Percentiles rank a stretch among this genome's conserved stretches.
Evolutionary conservation across 2,113 vertebrate genomes (phyloP).

Genomic region (Cromileptes altivelis): DNA sequence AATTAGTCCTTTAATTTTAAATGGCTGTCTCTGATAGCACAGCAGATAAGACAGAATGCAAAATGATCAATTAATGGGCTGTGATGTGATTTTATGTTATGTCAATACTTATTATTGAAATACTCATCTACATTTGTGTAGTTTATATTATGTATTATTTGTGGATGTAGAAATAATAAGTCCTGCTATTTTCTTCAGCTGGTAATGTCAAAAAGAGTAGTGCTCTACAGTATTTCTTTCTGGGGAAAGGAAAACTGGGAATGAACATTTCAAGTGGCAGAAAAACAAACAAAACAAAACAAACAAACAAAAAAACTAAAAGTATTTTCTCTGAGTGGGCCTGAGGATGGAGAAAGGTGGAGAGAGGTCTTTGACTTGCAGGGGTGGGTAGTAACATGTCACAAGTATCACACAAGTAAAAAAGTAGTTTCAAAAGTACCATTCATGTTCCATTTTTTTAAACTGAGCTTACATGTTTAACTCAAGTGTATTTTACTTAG

Average conservation of each 20-base stretch:
- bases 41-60: slow-evolving; percentile 52
- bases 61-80: slow-evolving; percentile 53
- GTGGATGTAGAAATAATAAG: not conserved
- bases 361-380: too few relatives aligned
- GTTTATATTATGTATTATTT: slow-evolving; percentile 14
- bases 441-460: too few relatives aligned
- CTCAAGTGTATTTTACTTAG: too few relatives aligned
- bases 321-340: not conserved
- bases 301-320: too few relatives aligned
- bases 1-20: slow-evolving; percentile 55
- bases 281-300: not conserved
- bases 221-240: not conserved
- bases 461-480: too few relatives aligned
- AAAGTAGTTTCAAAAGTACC: too few relatives aligned
- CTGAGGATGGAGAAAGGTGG: not conserved
- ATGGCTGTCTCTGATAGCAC: slow-evolving; percentile 47
- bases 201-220: not conserved
- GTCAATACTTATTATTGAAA: slow-evolving; percentile 47
- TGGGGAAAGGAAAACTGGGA: not conserved
- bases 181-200: not conserved
- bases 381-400: too few relatives aligned
- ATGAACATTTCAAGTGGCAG: not conserved
- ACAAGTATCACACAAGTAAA: too few relatives aligned
- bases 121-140: slow-evolving; percentile 21
- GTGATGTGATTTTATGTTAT: slow-evolving; percentile 48